phyloP scores from a whole-genome alignment of 2,888 invertebrate species.

The Unio pictorum region DNA sequence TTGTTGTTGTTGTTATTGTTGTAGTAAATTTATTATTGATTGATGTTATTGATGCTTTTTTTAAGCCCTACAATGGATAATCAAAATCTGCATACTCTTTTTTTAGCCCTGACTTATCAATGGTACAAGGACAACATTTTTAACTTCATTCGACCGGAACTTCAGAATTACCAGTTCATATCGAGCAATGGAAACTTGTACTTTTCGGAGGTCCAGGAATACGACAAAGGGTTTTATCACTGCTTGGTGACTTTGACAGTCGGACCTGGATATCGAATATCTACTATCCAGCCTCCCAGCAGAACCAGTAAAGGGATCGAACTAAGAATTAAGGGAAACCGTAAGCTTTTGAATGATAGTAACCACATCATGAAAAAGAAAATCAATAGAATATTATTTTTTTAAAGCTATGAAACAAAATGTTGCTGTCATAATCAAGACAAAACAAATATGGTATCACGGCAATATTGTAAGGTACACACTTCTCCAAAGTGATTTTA shows the following conservation, averaged over 20 bases:
- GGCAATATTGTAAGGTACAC: too few relatives aligned
- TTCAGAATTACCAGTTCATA: slow-evolving; percentile 85
- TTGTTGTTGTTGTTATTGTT: too few relatives aligned
- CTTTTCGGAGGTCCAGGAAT: slow-evolving; percentile 91
- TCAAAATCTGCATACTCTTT: not conserved
- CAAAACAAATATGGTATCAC: too few relatives aligned
- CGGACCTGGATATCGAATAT: slow-evolving; percentile 25
- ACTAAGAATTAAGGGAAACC: slow-evolving; percentile 38
- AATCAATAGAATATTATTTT: too few relatives aligned
- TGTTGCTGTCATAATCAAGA: too few relatives aligned
- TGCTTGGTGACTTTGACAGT: slow-evolving; percentile 50
- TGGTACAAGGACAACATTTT: slow-evolving; percentile 72
- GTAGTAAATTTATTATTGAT: too few relatives aligned
- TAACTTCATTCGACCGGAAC: slow-evolving; percentile 88
- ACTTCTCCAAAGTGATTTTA: too few relatives aligned
- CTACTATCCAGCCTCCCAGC: slow-evolving; percentile 43
- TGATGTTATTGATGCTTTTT: not conserved
- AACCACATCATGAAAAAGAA: too few relatives aligned
- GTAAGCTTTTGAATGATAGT: slow-evolving; percentile 21
- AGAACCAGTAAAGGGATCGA: slow-evolving; percentile 44
- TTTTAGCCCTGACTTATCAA: slow-evolving; percentile 34
- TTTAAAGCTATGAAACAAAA: too few relatives aligned
- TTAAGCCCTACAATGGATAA: not conserved
- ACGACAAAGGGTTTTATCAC: slow-evolving; percentile 70
- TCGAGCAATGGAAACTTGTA: slow-evolving; percentile 95